A percentile compares a stretch with the other conserved stretches of the same genome.
Evolutionary conservation across 2,797 vertebrate species (phyloP).

Genomic region (Limnodromus scolopaceus): DNA sequence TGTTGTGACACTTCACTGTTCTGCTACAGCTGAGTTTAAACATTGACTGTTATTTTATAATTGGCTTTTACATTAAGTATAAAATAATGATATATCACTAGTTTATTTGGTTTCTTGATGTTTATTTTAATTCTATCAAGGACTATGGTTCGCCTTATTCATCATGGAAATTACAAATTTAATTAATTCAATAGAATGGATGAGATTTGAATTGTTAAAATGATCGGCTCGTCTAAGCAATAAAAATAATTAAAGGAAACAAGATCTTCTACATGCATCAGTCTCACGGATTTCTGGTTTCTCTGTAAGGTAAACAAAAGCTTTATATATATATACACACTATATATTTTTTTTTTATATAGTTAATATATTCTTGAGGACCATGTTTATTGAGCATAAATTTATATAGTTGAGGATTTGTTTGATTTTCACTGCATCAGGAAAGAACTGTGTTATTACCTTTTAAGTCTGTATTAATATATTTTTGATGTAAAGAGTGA

Average conservation of each 20-base stretch:
- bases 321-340: background rate
- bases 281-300: background rate
- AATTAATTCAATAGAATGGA: constrained; percentile 10
- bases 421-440: background rate
- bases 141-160: background rate
- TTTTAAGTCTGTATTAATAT: background rate
- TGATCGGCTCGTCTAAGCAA: background rate
- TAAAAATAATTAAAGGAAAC: constrained; percentile 4
- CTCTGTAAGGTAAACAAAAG: background rate
- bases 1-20: background rate
- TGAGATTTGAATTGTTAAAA: background rate
- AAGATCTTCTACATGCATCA: background rate
- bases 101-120: background rate
- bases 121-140: background rate
- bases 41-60: background rate
- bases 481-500: background rate
- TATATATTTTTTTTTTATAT: background rate
- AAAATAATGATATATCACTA: background rate
- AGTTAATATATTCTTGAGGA: background rate
- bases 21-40: background rate
- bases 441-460: background rate
- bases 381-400: background rate
- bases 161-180: background rate
- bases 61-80: background rate
- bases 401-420: background rate